Base-by-base conservation (phyloP, 53 echinoderm and acorn worm genomes). In the Paracentrotus lividus region DNA sequence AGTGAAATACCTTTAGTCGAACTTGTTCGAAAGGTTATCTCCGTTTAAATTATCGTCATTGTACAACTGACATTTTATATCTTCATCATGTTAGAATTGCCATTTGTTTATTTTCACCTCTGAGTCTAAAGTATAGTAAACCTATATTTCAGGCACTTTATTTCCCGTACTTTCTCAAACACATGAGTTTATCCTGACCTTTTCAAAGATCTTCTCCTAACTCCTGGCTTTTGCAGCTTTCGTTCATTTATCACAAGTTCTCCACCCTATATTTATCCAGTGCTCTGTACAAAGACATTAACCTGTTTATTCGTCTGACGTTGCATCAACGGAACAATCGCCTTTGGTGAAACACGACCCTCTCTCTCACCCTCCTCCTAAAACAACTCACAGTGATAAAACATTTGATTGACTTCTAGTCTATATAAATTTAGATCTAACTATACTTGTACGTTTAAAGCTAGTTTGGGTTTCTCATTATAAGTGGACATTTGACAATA, bases 291-390 rank as follows among this genome's bases (percentile, higher is more conserved):
- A 21, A 18, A 24, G n/a, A 24, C 59, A 21, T 59, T 59, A 18
- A 59, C 31, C 66, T 15, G 29, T 66, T 31, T 29, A 66, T 66
- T 38, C 18, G 69, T 69, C 38, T n/a, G 14, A 40, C 12, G 36
- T 29, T 69, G 38, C 69, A 15, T 69, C 38, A 32, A 34, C n/a
- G 36, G 38, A 36, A 38, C 69, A 36, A 69, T 69, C 4, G 36
- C 72, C 72, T 14, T 72, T 40, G 72, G 72, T 72, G 40, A 38
- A 72, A 72, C 72, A 72, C 72, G 72, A 72, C 40, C 72, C 40
- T 16, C 40, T 0, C 18, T 40, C 29, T 18, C 72, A 21, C 36
- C 18, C 38, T 36, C 18, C 0, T 72, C 18, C 36, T 72, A 29
- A n/a, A 29, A 64, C 64, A 64, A 64, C 64, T 13, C 8, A 64